Evolutionary conservation across 2,888 invertebrate genomes (phyloP).

Genomic region (Galeruca laticollis): DNA sequence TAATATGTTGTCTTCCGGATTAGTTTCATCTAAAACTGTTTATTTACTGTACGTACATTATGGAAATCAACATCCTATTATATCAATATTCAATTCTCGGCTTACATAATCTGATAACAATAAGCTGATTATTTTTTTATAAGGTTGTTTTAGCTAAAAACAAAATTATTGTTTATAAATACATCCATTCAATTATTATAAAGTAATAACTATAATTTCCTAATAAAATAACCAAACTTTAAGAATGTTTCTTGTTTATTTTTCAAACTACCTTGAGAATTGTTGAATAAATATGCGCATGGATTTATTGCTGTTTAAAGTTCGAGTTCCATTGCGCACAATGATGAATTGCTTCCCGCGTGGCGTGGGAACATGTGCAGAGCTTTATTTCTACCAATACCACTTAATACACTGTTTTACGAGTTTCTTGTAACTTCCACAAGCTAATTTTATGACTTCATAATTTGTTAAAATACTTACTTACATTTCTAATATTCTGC

Average conservation of each 20-base stretch:
- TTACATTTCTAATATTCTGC: too few relatives aligned
- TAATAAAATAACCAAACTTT: too few relatives aligned
- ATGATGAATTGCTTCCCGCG: slow-evolving; percentile 35
- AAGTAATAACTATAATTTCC: too few relatives aligned
- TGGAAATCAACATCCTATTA: too few relatives aligned
- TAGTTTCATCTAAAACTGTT: background rate
- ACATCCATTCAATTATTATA: too few relatives aligned
- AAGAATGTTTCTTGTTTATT: too few relatives aligned
- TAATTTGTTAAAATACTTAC: too few relatives aligned
- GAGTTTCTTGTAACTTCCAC: slow-evolving; percentile 4
- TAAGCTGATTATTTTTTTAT: background rate
- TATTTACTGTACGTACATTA: background rate
- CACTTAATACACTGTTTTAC: background rate
- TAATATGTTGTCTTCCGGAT: background rate
- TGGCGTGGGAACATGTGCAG: slow-evolving; percentile 35
- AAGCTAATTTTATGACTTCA: background rate
- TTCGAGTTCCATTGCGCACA: slow-evolving; percentile 26
- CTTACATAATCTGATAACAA: background rate
- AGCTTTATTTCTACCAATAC: slow-evolving; percentile 17
- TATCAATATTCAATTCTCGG: too few relatives aligned
- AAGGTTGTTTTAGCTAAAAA: background rate
- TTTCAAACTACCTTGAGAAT: background rate
- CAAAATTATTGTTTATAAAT: background rate
- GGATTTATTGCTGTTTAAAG: slow-evolving; percentile 14
- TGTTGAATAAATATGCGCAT: slow-evolving; percentile 24